Base-by-base conservation (phyloP, 1,140 invertebrate genomes). In the Macrocentrus cingulum region DNA sequence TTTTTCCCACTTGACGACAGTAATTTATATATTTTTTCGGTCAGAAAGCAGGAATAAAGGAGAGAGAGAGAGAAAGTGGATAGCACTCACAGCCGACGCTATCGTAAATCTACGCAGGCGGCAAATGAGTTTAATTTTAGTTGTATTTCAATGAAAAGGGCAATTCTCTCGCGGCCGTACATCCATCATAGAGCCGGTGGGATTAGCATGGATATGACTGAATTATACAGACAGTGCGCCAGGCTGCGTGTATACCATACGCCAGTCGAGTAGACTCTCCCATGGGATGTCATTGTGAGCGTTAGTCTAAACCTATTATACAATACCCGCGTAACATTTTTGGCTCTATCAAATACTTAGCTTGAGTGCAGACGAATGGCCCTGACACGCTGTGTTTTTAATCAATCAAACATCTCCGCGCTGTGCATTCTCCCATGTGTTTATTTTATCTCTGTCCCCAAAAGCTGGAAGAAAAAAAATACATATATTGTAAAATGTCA, bases 171-270 rank as follows among this genome's bases (percentile, higher is more conserved):
- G 67, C 65, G 68, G 66, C 63, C 50, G 66, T 72, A 68, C 71
- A 74, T 74, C 71, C 67, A 72, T 74, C 72, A 74, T 67, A 67
- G 66, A 67, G 61, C 71, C 69, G 65, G 56, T 71, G 67, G 71
- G 71, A 74, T 74, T 73, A 74, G 72, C 72, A 73, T 73, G 69
- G 72, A 72, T 73, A 74, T 73, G 72, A 73, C 69, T 73, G 68
- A 74, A 73, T 74, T 74, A 74, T 74, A 72, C 71, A 73, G 70
- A 69, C 66, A 68, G 68, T 69, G 71, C 68, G 69, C 65, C 71
- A 72, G 70, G 70, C 71, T 74, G 70, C 68, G 65, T 74, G 67
- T 70, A n/a, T n/a, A 71, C 67, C 67, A 70, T 69, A 74, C 67
- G 70, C 69, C 66, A 65, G 57, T 66, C 49, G 52, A 61, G 42